Evolutionary conservation across 2,113 vertebrate genomes (phyloP).

Genomic region (Vimba vimba): DNA sequence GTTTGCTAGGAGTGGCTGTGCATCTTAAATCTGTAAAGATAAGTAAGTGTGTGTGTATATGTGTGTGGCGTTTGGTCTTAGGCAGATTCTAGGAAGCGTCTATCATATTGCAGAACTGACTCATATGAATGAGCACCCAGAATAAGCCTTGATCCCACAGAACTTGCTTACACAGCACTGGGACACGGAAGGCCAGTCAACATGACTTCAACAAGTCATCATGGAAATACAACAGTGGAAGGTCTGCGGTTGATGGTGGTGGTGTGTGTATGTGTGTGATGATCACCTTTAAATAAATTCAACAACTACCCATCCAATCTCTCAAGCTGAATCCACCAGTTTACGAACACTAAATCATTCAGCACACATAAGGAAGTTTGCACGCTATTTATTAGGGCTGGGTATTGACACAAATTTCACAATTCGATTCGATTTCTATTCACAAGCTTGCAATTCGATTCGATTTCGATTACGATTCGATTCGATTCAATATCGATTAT

Average conservation of each 20-base stretch:
- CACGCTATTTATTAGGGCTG: no score
- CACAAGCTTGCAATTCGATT: no score
- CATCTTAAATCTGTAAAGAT: not conserved
- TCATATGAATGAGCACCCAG: slow-evolving; percentile 23
- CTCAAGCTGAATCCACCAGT: not conserved
- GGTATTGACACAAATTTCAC: no score
- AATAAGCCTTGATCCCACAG: slow-evolving; percentile 43
- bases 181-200: not conserved
- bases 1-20: not conserved
- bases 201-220: not conserved
- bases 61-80: not conserved
- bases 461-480: no score
- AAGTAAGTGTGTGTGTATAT: not conserved
- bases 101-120: slow-evolving; percentile 32
- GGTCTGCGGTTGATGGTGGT: not conserved
- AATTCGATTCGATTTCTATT: no score
- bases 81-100: slow-evolving; percentile 29
- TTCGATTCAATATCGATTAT: no score
- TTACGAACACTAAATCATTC: not conserved
- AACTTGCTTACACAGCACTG: slow-evolving; percentile 31
- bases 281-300: not conserved
- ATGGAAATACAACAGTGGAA: slow-evolving; percentile 1
- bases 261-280: not conserved
- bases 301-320: not conserved
- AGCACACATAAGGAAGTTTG: not conserved